Conservation (phyloP, 2,797 vertebrate species). For the Nannoperca australis region DNA sequence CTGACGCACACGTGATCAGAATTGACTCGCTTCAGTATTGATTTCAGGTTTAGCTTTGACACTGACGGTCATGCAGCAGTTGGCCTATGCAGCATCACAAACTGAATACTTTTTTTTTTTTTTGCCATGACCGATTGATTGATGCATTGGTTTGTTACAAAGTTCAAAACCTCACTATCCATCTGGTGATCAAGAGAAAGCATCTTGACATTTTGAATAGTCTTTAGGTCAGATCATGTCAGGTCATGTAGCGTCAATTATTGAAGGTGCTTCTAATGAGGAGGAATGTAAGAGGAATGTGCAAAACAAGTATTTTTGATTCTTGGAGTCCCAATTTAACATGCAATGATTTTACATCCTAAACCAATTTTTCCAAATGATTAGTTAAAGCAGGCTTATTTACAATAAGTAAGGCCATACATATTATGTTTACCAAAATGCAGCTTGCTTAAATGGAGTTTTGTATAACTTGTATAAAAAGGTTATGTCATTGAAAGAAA, state of each 20-base stretch:
- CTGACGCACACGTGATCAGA: not conserved
- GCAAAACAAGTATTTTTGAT: not conserved
- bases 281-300: conserved; percentile 10
- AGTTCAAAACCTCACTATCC: conserved; percentile 64
- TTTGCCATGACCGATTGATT: conserved; percentile 63
- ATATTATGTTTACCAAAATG: not conserved
- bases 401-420: not conserved
- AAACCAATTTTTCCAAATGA: not conserved
- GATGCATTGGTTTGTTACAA: conserved; percentile 65
- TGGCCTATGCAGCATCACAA: conserved; percentile 40
- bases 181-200: conserved; percentile 59
- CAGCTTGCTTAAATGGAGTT: not conserved
- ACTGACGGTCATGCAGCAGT: conserved; percentile 54
- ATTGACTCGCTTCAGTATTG: not conserved
- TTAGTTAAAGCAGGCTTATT: not conserved
- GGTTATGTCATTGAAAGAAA: not conserved
- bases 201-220: conserved; percentile 49
- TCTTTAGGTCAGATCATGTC: not conserved
- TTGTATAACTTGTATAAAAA: not conserved
- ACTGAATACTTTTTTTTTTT: not conserved
- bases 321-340: not conserved
- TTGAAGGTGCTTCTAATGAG: not conserved
- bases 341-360: not conserved
- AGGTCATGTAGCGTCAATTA: not conserved
- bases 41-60: conserved; percentile 55